phyloP scores from a whole-genome alignment of 2,797 vertebrate species.

The Spondyliosoma cantharus region DNA sequence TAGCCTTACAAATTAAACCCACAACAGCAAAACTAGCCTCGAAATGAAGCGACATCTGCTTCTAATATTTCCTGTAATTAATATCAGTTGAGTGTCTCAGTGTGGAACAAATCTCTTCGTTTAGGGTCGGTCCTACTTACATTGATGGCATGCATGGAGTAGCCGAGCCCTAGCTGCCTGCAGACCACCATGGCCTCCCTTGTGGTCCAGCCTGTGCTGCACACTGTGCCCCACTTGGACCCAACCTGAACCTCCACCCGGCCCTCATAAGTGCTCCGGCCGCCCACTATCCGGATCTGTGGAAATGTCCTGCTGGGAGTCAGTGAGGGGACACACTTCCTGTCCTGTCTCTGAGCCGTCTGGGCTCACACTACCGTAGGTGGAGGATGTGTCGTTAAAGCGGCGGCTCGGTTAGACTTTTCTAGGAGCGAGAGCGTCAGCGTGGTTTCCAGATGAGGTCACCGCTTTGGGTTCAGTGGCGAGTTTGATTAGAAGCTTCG shows the following conservation, averaged over 20 bases:
- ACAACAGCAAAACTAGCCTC: neutral
- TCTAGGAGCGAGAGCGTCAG: neutral
- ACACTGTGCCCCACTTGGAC: conserved; percentile 90
- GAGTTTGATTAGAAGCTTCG: conserved; percentile 59
- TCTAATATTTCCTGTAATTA: neutral
- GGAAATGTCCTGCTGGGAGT: conserved; percentile 83
- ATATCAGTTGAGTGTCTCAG: neutral
- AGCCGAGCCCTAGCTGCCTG: conserved; percentile 92
- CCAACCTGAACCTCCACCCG: conserved; percentile 91
- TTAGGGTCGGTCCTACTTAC: conserved; percentile 82
- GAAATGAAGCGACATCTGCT: neutral
- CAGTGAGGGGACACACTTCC: conserved; percentile 74
- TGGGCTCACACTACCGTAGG: conserved; percentile 29
- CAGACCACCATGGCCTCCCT: conserved; percentile 93
- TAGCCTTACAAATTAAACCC: neutral
- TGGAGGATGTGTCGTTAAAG: conserved; percentile 27
- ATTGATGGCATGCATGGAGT: conserved; percentile 91
- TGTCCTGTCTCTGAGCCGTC: conserved; percentile 66
- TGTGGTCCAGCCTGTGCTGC: conserved; percentile 92
- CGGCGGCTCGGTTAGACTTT: conserved; percentile 57
- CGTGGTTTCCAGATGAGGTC: conserved; percentile 67
- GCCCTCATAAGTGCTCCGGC: conserved; percentile 88
- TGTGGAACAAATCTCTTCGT: conserved; percentile 6
- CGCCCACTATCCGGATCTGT: conserved; percentile 90
- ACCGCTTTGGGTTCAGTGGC: conserved; percentile 31